phyloP scores from a whole-genome alignment of 2,888 invertebrate species.

The Coleophora flavipennella region DNA sequence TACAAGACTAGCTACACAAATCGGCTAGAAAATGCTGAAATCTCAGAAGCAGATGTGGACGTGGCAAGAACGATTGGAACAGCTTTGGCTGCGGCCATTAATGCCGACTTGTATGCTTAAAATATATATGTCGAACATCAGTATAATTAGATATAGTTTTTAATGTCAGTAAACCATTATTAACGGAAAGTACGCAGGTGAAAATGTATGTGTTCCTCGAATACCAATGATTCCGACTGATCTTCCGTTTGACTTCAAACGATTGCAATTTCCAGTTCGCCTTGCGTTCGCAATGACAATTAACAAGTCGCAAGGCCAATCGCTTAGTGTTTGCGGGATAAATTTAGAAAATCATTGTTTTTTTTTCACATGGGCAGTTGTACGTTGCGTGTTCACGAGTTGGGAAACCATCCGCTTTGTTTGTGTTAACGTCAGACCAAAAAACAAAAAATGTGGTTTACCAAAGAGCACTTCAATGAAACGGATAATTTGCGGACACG shows the following conservation, averaged over 20 bases:
- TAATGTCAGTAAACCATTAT: too few relatives aligned
- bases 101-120: too few relatives aligned
- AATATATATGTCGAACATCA: too few relatives aligned
- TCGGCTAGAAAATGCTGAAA: too few relatives aligned
- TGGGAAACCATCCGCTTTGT: conserved; percentile 1
- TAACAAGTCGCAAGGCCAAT: conserved; percentile 2
- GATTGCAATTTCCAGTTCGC: conserved; percentile 2
- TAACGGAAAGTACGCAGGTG: conserved; percentile 9
- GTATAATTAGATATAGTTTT: too few relatives aligned
- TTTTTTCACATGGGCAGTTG: conserved; percentile 6
- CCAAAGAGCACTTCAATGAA: conserved; percentile 13
- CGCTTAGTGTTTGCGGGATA: conserved; percentile 1
- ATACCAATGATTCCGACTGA: too few relatives aligned
- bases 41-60: too few relatives aligned
- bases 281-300: conserved; percentile 2
- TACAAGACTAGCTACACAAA: neutral
- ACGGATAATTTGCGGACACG: conserved; percentile 12
- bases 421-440: conserved; percentile 3
- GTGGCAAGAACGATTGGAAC: too few relatives aligned
- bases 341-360: conserved; percentile 6
- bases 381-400: conserved; percentile 4
- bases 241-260: conserved; percentile 3
- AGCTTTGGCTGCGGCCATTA: too few relatives aligned
- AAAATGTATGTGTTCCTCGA: conserved; percentile 9
- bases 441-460: conserved; percentile 12